Evolutionary conservation across 2,797 vertebrate genomes (phyloP), one percentile per base, ranked within the genome.

Genomic region (Premnoplex brunnescens): DNA sequence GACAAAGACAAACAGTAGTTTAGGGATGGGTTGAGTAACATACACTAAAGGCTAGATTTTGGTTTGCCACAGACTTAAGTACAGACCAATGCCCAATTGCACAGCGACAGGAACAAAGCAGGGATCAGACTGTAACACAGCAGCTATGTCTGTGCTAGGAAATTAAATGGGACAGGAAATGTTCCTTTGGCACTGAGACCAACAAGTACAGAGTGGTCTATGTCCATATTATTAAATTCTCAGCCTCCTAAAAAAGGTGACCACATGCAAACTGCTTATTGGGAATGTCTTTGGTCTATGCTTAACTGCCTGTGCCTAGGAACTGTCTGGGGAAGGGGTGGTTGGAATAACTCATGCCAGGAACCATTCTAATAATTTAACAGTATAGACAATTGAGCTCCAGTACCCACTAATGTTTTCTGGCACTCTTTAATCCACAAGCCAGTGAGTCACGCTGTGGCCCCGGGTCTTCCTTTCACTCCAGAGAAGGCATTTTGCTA

Each of bases 121-220:
- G 69, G 82, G 95, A 91, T 92, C 93, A 89, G 91, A 88, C 95
- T 94, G 89, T 72, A 84, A 94, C 85, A 91, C 91, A 91, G 91
- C 1, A 20, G 85, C 95, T 88, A 84, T 90, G 96, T 94, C 94
- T 95, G 93, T 81, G 91, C 85, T 88, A 88, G 93, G 94, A 95
- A 93, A 95, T 91, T 90, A 93, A 95, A 95, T 91, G 64, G 96
- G 93, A 93, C 89, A 95, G 96, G 96, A 95, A 95, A 92, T 64
- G 91, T 77, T 93, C 91, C 85, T 93, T 77, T 96, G 96, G 95
- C 96, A 95, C 64, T 0, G 22, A 91, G 82, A 94, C 85, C 79
- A 92, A 72, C 71, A 93, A 90, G 78, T 78, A 96, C 94, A 94
- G 87, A 92, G 93, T 54, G 64, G 78, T 79, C 89, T 91, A 91